Base-by-base conservation (phyloP, 2,888 invertebrate genomes). In the Morpho achilles region DNA sequence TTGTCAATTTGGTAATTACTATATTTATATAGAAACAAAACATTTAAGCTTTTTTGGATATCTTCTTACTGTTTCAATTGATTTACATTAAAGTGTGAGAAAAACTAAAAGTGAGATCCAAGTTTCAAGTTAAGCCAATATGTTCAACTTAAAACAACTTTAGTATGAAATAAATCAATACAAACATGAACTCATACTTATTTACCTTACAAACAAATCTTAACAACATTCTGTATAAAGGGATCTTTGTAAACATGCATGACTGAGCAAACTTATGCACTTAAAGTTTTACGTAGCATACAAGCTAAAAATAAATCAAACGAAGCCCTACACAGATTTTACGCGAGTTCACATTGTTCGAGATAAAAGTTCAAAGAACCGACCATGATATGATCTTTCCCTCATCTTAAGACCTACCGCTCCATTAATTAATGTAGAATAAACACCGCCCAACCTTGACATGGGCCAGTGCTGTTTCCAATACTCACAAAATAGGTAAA, bases 251-350 rank as follows among this genome's bases (percentile, higher is more conserved):
- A 63, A 60, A 53, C 60, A 58, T 8, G 44, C 50, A 43, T 53
- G 70, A 71, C 68, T 71, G 78, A 74, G 79, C 77, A 81, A 82
- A 80, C 76, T 81, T 73, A 75, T 69, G 65, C 72, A 71, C 67
- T 70, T 71, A 67, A 69, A 59, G 50, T 58, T 60, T 59, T 66
- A 66, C 66, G 73, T 64, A 65, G 77, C 68, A 78, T 70, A 76
- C 65, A 57, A 70, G 65, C 87, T 89, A 88, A 76, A 87, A 87
- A 89, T 89, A 89, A 79, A 77, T 73, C 75, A 68, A 75, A 70
- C 63, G 76, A 76, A 81, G 77, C 76, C 75, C 69, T 74, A 74
- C 65, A 39, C 61, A 57, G 67, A 67, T 50, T 58, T 55, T 62
- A 61, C 55, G 39, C 44, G 32, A 53, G 23, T 56, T 58, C 44